Base-by-base conservation (phyloP, 2,888 invertebrate species). In the Amaurobius ferox region DNA sequence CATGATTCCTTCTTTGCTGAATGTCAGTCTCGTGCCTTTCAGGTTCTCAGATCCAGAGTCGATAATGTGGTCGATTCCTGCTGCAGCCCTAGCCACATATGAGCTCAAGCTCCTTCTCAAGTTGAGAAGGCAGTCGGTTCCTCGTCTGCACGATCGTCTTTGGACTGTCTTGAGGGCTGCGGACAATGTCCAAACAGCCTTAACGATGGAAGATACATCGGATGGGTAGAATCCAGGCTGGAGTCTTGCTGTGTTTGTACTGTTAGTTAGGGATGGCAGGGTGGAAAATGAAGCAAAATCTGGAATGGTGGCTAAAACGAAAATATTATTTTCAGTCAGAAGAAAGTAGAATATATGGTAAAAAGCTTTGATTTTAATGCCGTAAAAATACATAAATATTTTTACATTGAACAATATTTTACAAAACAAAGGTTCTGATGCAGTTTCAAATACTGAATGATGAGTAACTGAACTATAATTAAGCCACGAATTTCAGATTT, bases 181-280 rank as follows among this genome's bases (percentile, higher is more conserved):
- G 0, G 87, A 79, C 26, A 88, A 73, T 0, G 88, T 68, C 87
- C 88, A 88, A 1, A 89, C 86, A 6, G 88, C 88, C 44, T 87
- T 86, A 1, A 88, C 79, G 28, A 81, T 87, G 0, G 83, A 39
- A 11, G 88, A 79, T 0, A 89, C 88, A 19, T 85, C 85, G n/a
- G 76, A 61, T 9, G 55, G 32, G 32, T 32, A 32, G 30, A 66
- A n/a, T 0, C 32, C n/a, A 0, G 23, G 16, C 5, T 35, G 9
- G 19, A 28, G 16, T 61, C 26, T 72, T 23, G 72, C 35, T 26
- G 74, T 39, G 23, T 64, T 39, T 0, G 74, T 76, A 35, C 44
- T 44, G 40, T 48, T 40, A 1, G 40, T 62, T 29, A 64, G 61
- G 0, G 35, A 16, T 7, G 26, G 1, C 9, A 19, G 13, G 0